Evolutionary conservation across 2,113 vertebrate species (phyloP).

Genomic region (Cyphomyrus plagiostoma): DNA sequence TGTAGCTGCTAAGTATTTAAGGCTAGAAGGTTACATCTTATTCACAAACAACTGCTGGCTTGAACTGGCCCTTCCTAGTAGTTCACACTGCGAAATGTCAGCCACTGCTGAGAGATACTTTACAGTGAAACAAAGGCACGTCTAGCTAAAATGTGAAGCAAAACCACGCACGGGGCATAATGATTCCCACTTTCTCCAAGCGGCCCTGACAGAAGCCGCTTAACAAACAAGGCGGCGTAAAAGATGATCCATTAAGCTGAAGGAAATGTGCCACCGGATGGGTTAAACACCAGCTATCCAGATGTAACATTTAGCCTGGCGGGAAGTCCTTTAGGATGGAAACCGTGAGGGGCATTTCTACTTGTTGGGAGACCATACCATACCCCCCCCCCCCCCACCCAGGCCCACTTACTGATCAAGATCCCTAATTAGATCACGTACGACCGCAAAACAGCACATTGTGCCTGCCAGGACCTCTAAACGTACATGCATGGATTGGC

Average conservation of each 20-base stretch:
- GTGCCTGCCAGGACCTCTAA: not conserved
- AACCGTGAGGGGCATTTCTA: constrained; percentile 59
- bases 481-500: not conserved
- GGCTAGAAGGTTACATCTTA: not conserved
- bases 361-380: constrained; percentile 50
- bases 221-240: not conserved
- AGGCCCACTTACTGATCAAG: constrained; percentile 54
- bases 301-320: constrained; percentile 58
- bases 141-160: not conserved
- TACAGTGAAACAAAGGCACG: not conserved
- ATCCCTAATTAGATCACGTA: constrained; percentile 66
- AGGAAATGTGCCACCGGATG: not conserved
- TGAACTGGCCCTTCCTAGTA: not conserved
- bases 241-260: not conserved
- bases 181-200: not conserved
- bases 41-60: not conserved
- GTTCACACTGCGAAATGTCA: not conserved
- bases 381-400: no score
- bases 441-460: not conserved
- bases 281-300: constrained; percentile 67
- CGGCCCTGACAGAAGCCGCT: not conserved
- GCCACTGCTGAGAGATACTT: not conserved
- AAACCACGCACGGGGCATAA: not conserved
- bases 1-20: not conserved
- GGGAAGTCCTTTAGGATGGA: constrained; percentile 61